These are phyloP conservation scores for Staurois parvus DNA, from an alignment of 2,797 vertebrate species.

Conservation along the genomic window DNA sequence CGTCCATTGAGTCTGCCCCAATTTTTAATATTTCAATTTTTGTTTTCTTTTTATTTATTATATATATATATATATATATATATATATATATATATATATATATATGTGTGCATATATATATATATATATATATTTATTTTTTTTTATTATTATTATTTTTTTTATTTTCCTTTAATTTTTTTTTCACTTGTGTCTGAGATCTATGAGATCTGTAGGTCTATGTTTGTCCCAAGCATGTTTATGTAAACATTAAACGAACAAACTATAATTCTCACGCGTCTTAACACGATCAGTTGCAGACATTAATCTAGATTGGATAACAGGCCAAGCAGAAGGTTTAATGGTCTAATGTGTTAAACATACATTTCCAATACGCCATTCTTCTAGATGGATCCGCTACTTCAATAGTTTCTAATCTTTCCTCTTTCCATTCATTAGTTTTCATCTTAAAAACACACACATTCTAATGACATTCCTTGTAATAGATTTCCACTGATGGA, in stretches of 20 bases:
- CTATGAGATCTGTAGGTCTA: too few species aligned
- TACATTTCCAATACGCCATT: neutral
- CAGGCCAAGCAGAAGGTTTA: neutral
- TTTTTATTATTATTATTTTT: too few species aligned
- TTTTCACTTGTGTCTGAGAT: too few species aligned
- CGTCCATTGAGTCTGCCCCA: too few species aligned
- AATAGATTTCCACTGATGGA: conserved; percentile 26
- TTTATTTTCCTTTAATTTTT: too few species aligned
- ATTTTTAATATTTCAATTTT: too few species aligned
- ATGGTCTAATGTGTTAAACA: neutral
- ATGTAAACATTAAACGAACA: neutral
- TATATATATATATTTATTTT: too few species aligned
- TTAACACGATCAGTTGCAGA: neutral
- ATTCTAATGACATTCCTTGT: neutral
- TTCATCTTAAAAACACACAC: conserved; percentile 20
- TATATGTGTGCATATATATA: too few species aligned
- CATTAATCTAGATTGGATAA: neutral
- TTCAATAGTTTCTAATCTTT: neutral
- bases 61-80: too few species aligned
- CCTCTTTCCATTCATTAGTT: conserved; percentile 28
- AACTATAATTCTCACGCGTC: neutral
- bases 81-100: too few species aligned
- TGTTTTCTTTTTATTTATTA: too few species aligned
- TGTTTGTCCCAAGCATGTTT: too few species aligned
- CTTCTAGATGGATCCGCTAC: neutral